These are phyloP conservation scores for Luscinia megarhynchos DNA, from an alignment of 2,797 vertebrate species.

Conservation along the genomic window DNA sequence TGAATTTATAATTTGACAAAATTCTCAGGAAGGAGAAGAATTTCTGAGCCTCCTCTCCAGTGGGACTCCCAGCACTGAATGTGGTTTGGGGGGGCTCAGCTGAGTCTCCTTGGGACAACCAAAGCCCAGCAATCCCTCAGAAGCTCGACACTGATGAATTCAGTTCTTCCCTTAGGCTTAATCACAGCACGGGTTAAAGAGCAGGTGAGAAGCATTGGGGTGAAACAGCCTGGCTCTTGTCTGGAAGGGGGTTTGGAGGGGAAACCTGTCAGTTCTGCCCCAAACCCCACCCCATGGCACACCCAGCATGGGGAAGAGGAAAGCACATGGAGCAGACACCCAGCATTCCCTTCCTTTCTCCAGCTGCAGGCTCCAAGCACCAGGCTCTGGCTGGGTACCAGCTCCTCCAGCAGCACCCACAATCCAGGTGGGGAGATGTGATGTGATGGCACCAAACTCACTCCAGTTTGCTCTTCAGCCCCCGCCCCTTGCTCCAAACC, in stretches of 20 bases:
- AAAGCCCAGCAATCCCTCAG: neutral
- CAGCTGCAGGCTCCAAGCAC: no score
- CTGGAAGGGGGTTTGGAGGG: neutral
- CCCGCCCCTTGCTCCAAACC: no score
- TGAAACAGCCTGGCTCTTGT: neutral
- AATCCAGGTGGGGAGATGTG: rapidly evolving
- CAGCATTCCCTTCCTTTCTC: neutral
- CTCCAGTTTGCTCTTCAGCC: neutral
- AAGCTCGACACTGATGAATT: rapidly evolving
- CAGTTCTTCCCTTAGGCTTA: neutral
- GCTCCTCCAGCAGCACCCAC: neutral
- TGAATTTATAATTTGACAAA: neutral
- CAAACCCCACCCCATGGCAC: neutral
- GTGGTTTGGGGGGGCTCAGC: rapidly evolving
- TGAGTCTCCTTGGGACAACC: neutral
- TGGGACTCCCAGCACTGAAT: neutral
- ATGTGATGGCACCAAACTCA: neutral
- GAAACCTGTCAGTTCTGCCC: neutral
- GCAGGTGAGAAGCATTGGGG: neutral
- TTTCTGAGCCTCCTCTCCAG: neutral
- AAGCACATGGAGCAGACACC: neutral
- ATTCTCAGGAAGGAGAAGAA: rapidly evolving
- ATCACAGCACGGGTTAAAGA: neutral
- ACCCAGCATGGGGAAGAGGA: rapidly evolving
- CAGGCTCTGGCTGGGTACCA: no score